Conservation (phyloP, 23 tunicate species). For the Styela plicata region DNA sequence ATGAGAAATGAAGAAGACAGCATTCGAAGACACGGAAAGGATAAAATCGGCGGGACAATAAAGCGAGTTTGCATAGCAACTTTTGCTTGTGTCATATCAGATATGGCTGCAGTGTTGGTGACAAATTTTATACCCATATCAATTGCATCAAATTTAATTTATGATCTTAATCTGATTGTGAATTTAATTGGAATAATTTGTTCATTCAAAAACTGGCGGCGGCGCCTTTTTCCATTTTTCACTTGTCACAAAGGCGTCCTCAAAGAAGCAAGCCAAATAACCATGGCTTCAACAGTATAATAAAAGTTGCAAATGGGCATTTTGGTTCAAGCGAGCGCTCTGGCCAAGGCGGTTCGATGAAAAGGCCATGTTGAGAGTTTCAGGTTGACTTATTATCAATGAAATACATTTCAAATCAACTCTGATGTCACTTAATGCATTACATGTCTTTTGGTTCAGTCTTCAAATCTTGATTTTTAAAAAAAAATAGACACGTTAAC, state of each 20-base stretch:
- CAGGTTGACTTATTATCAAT: no score
- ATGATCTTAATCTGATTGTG: not conserved
- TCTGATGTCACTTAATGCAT: no score
- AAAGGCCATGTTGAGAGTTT: no score
- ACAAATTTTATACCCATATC: not conserved
- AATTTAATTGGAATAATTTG: slow-evolving; percentile 1
- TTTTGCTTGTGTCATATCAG: not conserved
- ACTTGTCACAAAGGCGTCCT: not conserved
- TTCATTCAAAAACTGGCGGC: not conserved
- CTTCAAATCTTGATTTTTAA: no score
- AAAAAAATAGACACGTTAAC: no score
- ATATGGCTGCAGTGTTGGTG: not conserved
- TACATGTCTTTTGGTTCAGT: no score
- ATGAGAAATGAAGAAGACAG: not conserved
- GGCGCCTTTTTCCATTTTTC: not conserved
- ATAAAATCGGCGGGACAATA: not conserved
- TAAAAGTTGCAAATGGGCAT: not conserved
- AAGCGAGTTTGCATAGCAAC: not conserved
- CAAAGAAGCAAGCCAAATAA: not conserved
- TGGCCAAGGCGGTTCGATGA: no score
- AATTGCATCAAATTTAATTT: not conserved
- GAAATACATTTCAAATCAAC: no score
- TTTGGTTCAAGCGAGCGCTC: no score
- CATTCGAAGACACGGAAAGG: not conserved
- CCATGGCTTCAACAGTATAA: not conserved